phyloP scores from a whole-genome alignment of 2,797 vertebrate genomes.

The Chelonia mydas region DNA sequence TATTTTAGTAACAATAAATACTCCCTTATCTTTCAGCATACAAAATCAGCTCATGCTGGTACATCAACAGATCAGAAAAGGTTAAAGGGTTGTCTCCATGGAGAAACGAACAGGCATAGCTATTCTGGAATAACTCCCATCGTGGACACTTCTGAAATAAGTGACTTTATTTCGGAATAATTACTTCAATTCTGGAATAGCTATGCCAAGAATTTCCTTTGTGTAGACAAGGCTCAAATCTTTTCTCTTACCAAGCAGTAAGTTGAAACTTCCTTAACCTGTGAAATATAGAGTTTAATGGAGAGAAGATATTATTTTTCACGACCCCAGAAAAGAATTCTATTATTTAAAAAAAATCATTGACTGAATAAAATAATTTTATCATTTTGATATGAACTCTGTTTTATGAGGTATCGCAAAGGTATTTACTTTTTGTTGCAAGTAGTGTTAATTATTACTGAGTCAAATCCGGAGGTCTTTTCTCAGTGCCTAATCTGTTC shows the following conservation, averaged over 20 bases:
- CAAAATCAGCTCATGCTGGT: background rate
- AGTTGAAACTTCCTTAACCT: conserved; percentile 1
- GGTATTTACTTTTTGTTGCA: background rate
- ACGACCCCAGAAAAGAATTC: background rate
- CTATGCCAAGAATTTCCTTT: too few species aligned
- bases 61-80: background rate
- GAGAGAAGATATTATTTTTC: background rate
- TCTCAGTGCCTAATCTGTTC: background rate
- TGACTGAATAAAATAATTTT: background rate
- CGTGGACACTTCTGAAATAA: too few species aligned
- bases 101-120: too few species aligned
- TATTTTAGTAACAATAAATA: background rate
- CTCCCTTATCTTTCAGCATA: background rate
- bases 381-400: background rate
- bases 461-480: conserved; percentile 8
- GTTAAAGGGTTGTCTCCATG: background rate
- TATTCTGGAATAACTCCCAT: too few species aligned
- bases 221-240: too few species aligned
- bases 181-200: too few species aligned
- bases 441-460: background rate
- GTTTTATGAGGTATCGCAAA: background rate
- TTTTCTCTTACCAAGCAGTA: background rate
- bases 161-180: too few species aligned
- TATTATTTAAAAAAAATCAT: background rate
- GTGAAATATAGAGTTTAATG: background rate